Percentiles rank a stretch among this genome's conserved stretches.
phyloP scores from a whole-genome alignment of 2,113 vertebrate species.

The Hemiprocne comata region DNA sequence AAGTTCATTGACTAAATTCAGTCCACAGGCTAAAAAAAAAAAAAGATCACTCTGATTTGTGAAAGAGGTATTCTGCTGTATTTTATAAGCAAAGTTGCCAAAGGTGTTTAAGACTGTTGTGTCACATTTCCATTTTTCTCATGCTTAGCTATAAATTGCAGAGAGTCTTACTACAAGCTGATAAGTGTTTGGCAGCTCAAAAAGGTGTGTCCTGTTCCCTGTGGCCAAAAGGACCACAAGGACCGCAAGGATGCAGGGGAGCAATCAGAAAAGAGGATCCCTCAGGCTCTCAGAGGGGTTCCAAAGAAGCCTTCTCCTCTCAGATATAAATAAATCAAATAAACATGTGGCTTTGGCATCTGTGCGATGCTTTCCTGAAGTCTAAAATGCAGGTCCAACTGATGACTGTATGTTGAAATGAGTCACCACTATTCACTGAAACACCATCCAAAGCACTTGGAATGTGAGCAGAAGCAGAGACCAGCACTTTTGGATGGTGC shows the following conservation, averaged over 20 bases:
- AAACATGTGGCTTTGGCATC: conserved; percentile 40
- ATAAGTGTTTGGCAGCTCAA: not conserved
- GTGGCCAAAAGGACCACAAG: conserved; percentile 57
- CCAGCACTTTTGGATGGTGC: conserved; percentile 33
- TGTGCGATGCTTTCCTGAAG: not conserved
- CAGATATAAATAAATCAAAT: conserved; percentile 35
- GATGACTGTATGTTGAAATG: conserved; percentile 43
- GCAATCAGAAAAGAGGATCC: conserved; percentile 7
- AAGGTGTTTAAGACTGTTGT: not conserved
- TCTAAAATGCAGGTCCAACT: conserved; percentile 16
- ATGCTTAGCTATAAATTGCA: not conserved
- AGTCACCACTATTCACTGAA: not conserved
- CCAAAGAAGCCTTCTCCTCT: conserved; percentile 7
- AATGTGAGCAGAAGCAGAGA: conserved; percentile 37
- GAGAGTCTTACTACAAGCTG: not conserved
- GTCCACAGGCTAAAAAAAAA: not conserved
- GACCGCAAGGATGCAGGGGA: conserved; percentile 47
- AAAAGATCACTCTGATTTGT: not conserved
- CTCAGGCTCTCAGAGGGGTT: not conserved
- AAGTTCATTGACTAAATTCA: not conserved
- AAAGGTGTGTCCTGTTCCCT: conserved; percentile 13
- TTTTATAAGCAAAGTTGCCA: not conserved
- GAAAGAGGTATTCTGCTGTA: not conserved
- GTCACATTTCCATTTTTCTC: not conserved
- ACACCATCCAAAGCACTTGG: conserved; percentile 28